Conservation (phyloP, 2,797 vertebrate genomes). For the Cuniculus paca region DNA sequence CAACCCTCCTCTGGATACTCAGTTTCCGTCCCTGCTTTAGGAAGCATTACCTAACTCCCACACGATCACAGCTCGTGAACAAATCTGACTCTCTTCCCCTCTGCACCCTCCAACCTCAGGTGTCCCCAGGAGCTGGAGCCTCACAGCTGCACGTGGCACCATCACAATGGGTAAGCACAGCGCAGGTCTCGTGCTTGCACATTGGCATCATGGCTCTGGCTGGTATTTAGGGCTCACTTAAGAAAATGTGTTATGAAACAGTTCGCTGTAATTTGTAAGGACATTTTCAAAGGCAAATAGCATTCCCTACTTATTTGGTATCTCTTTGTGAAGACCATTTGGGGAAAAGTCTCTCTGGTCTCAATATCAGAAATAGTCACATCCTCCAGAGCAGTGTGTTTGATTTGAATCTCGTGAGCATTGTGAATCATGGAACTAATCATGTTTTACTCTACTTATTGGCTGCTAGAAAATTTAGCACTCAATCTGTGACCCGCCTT, state of each 20-base stretch:
- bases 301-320: background rate
- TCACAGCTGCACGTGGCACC: background rate
- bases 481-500: background rate
- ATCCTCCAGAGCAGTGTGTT: background rate
- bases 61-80: background rate
- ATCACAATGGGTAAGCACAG: background rate
- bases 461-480: background rate
- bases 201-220: background rate
- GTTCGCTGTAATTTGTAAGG: background rate
- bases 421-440: background rate
- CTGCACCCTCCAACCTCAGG: background rate
- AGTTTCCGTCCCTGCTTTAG: background rate
- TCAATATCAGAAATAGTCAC: background rate
- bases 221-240: background rate
- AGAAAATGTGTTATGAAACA: background rate
- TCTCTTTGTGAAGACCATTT: background rate
- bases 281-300: background rate
- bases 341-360: background rate
- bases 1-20: background rate
- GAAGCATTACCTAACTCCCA: background rate
- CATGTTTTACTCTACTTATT: background rate
- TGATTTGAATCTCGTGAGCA: constrained; percentile 10
- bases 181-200: background rate
- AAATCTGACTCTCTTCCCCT: background rate
- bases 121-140: background rate